phyloP scores from a whole-genome alignment of 2,113 vertebrate genomes.

The Epinephelus cyanopodus region DNA sequence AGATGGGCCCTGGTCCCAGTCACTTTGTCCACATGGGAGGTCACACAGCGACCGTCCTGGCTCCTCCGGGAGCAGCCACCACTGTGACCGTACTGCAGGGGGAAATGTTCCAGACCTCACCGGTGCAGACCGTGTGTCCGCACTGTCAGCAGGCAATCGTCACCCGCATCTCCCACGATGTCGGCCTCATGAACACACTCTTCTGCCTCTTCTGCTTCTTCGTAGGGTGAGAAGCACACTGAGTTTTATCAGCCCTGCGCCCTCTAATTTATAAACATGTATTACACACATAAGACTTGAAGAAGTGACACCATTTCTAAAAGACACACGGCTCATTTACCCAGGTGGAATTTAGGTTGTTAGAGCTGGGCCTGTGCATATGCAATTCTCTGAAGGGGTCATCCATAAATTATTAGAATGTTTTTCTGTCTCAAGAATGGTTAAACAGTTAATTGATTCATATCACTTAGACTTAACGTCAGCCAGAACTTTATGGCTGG shows the following conservation, averaged over 20 bases:
- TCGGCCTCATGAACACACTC: slow-evolving; percentile 97
- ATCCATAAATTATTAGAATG: too few relatives aligned
- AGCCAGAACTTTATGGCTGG: too few relatives aligned
- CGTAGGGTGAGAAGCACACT: slow-evolving; percentile 88
- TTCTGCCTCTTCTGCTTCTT: slow-evolving; percentile 98
- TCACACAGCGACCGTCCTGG: slow-evolving; percentile 91
- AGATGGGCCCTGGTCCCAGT: slow-evolving; percentile 81
- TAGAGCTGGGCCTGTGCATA: neutral
- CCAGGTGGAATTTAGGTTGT: neutral
- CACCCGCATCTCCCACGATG: slow-evolving; percentile 94
- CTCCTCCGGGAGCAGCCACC: slow-evolving; percentile 90
- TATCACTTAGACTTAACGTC: too few relatives aligned
- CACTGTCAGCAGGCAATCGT: slow-evolving; percentile 98
- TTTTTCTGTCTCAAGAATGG: neutral
- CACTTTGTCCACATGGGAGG: slow-evolving; percentile 88
- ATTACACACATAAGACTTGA: too few relatives aligned
- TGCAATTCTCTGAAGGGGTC: too few relatives aligned
- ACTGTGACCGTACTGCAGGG: slow-evolving; percentile 96
- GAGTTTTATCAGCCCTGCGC: neutral
- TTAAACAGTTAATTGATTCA: neutral
- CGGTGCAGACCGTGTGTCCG: slow-evolving; percentile 96
- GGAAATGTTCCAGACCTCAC: slow-evolving; percentile 94
- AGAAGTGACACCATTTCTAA: neutral
- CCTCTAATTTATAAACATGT: too few relatives aligned
- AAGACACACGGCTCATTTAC: neutral